Evolutionary conservation across 2,888 invertebrate species (phyloP), one percentile per base, ranked within the genome.

Genomic region (Portevinia maculata): DNA sequence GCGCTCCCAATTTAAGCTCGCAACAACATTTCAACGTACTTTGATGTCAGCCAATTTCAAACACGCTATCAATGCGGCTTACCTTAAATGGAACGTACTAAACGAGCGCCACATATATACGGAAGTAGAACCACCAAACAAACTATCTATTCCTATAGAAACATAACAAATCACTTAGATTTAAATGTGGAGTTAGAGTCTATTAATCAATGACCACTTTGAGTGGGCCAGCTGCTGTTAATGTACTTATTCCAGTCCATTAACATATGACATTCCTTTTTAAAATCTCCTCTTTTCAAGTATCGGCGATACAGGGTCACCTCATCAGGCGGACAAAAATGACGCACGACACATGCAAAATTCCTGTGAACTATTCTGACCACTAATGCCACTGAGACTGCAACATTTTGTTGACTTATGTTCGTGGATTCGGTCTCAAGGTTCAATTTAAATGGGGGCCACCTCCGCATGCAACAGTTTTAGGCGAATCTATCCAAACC

Each of bases 331-430:
- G 7, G 13, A 41, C 41, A 34, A 64, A n/a, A 37, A 28, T 34
- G 65, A 44, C 41, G 62, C 11, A 37, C 39, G n/a, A 17, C 39
- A 28, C 17, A 57, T 28, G 32, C 30, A n/a, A 48, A 53, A 74
- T 74, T 79, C 59, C 67, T 24, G 6, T 15, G 46, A 48, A 28
- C 13, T 13, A 52, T 75, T 76, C 70, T 70, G 64, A 52, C 69
- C 59, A 69, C 48, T 9, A n/a, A 50, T 17, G 1, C 48, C 37
- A 21, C 0, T 28, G 39, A 39, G 39, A 81, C 76, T 81, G 81
- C 81, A 53, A 37, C 76, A 81, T 19, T 59, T 32, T 21, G 55
- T 70, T 65, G 65, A 81, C 64, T 81, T 75, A 70, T 81, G 69
- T 69, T 50, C 55, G 60, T 41, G 15, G 48, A 62, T 69, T 75